Percentiles rank a stretch among this genome's conserved stretches.
Evolutionary conservation across 1,140 invertebrate genomes (phyloP).

Genomic region (Hyposmocoma kahamanoa): DNA sequence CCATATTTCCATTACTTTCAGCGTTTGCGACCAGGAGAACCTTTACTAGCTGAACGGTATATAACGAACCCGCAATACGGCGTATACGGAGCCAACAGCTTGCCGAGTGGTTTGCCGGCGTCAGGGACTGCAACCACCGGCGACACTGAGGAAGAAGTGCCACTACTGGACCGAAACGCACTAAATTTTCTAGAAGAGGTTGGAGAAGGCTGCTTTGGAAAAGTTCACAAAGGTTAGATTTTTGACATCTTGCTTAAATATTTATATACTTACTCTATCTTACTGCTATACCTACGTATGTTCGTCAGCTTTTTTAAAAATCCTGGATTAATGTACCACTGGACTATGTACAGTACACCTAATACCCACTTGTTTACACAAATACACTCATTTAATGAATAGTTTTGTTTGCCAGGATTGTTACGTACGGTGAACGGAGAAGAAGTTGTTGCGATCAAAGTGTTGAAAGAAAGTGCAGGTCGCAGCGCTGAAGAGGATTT

Average conservation of each 20-base stretch:
- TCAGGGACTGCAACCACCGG: constrained; percentile 18
- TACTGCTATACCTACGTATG: too few species aligned
- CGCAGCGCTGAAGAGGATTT: constrained; percentile 90
- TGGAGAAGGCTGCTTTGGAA: constrained; percentile 94
- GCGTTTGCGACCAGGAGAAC: constrained; percentile 68
- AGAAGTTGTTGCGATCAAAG: constrained; percentile 86
- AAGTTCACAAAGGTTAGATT: constrained; percentile 90
- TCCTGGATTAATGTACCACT: too few species aligned
- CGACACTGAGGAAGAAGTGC: constrained; percentile 69
- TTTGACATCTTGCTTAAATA: too few species aligned
- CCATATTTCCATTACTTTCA: constrained; percentile 27
- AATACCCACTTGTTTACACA: too few species aligned
- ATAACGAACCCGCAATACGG: constrained; percentile 87
- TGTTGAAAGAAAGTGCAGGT: constrained; percentile 87
- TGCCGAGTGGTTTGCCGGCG: constrained; percentile 14
- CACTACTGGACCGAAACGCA: constrained; percentile 76
- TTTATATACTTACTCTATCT: too few species aligned
- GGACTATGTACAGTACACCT: too few species aligned
- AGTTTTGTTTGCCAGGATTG: constrained; percentile 73
- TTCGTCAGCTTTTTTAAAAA: too few species aligned
- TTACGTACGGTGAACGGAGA: constrained; percentile 63
- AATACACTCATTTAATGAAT: too few species aligned
- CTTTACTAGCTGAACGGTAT: constrained; percentile 82
- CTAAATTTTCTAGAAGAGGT: constrained; percentile 84
- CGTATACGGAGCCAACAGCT: constrained; percentile 59